Evolutionary conservation across 2,113 vertebrate genomes (phyloP).

Genomic region (Lasiurus borealis): DNA sequence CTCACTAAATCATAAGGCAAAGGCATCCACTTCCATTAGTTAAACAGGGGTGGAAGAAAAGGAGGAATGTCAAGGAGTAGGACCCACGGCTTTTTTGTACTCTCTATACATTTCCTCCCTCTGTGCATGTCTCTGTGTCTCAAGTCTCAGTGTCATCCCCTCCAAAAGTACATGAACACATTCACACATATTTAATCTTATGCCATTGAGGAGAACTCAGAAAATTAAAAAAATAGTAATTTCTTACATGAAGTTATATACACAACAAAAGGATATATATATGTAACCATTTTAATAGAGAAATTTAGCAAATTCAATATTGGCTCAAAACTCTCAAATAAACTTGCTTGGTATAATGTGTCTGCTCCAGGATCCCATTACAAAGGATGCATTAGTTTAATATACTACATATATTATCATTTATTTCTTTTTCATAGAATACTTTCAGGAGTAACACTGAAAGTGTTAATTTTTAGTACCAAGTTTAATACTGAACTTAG

Average conservation of each 20-base stretch:
- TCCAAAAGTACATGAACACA: neutral
- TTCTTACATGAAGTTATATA: neutral
- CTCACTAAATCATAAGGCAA: neutral
- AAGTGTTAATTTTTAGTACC: slow-evolving; percentile 14
- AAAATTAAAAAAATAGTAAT: neutral
- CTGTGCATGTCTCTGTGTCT: neutral
- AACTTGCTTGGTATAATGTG: neutral
- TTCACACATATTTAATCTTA: neutral
- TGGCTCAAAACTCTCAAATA: neutral
- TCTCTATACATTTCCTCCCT: neutral
- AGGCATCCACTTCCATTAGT: neutral
- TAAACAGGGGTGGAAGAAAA: neutral
- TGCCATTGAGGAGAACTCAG: neutral
- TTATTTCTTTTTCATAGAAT: slow-evolving; percentile 44
- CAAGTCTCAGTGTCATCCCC: neutral
- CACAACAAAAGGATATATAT: neutral
- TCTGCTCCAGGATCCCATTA: neutral
- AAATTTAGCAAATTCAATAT: neutral
- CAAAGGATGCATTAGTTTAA: neutral
- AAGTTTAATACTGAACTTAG: slow-evolving; percentile 14
- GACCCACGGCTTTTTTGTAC: neutral
- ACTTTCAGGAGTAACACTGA: neutral
- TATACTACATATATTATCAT: neutral
- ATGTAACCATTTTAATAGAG: neutral
- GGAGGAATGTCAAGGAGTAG: neutral